Evolutionary conservation across 2,888 invertebrate species (phyloP).

Genomic region (Heteromurus nitidus): DNA sequence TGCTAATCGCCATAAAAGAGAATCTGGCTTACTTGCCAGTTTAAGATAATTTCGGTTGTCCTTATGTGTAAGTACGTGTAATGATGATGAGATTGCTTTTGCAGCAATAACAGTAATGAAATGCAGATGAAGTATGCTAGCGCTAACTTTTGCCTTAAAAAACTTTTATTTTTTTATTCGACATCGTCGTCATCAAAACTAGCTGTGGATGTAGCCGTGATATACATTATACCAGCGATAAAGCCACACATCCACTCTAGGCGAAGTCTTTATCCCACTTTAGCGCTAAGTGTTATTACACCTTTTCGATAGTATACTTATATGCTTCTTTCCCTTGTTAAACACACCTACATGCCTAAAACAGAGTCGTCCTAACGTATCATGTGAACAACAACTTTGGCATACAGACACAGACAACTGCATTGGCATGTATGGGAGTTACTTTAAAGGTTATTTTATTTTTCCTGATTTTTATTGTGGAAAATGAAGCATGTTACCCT

Average conservation of each 20-base stretch:
- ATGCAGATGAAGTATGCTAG: conserved; percentile 31
- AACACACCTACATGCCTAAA: conserved; percentile 38
- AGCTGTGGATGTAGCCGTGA: conserved; percentile 4
- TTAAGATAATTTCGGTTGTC: conserved; percentile 40
- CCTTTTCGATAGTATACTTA: conserved; percentile 49
- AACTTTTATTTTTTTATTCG: background rate
- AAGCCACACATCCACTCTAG: background rate
- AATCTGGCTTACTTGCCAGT: conserved; percentile 36
- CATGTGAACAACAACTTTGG: too few relatives aligned
- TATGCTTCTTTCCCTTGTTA: conserved; percentile 48
- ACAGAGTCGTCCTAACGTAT: background rate
- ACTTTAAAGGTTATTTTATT: too few relatives aligned
- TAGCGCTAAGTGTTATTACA: conserved; percentile 46
- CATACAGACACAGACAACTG: too few relatives aligned
- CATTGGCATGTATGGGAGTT: too few relatives aligned
- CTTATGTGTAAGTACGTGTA: background rate
- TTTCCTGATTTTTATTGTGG: background rate
- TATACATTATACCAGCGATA: background rate
- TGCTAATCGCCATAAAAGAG: conserved; percentile 58
- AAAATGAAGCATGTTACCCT: background rate
- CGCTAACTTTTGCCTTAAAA: conserved; percentile 25
- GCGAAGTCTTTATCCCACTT: conserved; percentile 44
- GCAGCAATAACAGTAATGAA: conserved; percentile 39
- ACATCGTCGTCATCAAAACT: background rate
- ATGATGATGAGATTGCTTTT: conserved; percentile 30